Percentiles rank a stretch among this genome's conserved stretches.
These are phyloP conservation scores for Lepisosteus osseus DNA, from an alignment of 2,113 vertebrate species.

Conservation along the genomic window DNA sequence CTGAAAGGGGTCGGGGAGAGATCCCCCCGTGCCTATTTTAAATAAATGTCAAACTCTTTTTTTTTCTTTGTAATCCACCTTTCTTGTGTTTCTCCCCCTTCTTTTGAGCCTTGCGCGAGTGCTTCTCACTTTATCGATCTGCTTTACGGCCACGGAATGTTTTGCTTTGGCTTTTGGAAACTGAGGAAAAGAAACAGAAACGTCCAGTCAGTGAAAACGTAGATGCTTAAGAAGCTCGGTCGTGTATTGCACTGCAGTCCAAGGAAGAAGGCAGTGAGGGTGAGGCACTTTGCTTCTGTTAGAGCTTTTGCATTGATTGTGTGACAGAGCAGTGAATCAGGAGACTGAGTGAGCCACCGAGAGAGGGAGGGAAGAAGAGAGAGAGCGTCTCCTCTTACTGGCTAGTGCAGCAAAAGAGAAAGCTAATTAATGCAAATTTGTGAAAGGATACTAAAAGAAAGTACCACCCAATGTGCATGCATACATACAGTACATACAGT, in stretches of 20 bases:
- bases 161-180: conserved; percentile 32
- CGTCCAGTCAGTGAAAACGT: neutral
- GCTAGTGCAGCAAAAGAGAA: neutral
- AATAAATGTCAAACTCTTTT: conserved; percentile 51
- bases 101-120: neutral
- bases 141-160: conserved; percentile 9
- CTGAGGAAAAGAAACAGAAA: neutral
- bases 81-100: neutral
- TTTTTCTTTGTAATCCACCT: neutral
- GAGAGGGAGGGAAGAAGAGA: conserved; percentile 10
- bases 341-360: conserved; percentile 38
- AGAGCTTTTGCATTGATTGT: conserved; percentile 55
- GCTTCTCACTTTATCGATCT: conserved; percentile 7
- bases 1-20: conserved; percentile 31
- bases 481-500: too few relatives aligned
- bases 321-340: conserved; percentile 55
- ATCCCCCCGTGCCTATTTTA: conserved; percentile 43
- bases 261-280: neutral
- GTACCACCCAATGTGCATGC: neutral
- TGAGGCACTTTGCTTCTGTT: neutral
- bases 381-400: conserved; percentile 17
- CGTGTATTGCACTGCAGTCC: conserved; percentile 36
- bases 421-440: conserved; percentile 17
- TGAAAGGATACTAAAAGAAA: neutral
- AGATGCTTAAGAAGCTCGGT: conserved; percentile 18